Evolutionary conservation across 2,888 invertebrate genomes (phyloP), one percentile per base, ranked within the genome.

Genomic region (Copidosoma aretas): DNA sequence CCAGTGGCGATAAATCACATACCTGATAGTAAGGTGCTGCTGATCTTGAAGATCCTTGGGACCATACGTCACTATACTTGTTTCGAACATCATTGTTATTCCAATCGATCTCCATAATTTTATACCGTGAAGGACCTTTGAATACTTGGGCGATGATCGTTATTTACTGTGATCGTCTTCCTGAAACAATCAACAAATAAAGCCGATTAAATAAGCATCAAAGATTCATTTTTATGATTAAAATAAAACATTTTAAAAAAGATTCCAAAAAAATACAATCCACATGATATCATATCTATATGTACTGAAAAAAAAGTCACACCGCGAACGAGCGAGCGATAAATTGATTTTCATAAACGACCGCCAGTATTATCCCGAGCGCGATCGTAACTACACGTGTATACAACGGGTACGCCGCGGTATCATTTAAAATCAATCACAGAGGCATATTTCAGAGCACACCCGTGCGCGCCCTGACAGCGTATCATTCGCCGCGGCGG

Each of bases 11-110:
- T 12, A 15, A 41, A 41, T 41, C 8, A 46, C 43, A 46, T 32
- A 32, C 32, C 32, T 32, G 32, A 32, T 3, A 32, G n/a, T n/a
- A n/a, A n/a, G n/a, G 32, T 5, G 32, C 4, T 32, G 32, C 32
- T 8, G 43, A 46, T 46, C 14, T 46, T 12, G 43, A 46, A 46
- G 43, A 3, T 46, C 17, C 12, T 46, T 8, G 8, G 43, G 14
- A 75, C 77, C 75, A 76, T 76, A 78, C 76, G 76, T 72, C 73
- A 72, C 73, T 74, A 73, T 75, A 76, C 65, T 51, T 24, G 75
- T 77, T 76, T 74, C 68, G 68, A 75, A 77, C 76, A 78, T 8
- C 32, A 5, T 68, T 49, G 60, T 66, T 60, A 41, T 12, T 46
- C 12, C 12, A 17, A 8, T 46, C 12, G 43, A 46, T 3, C 32